Evolutionary conservation across 2,797 vertebrate genomes (phyloP), one percentile per base, ranked within the genome.

Genomic region (Ispidina picta): DNA sequence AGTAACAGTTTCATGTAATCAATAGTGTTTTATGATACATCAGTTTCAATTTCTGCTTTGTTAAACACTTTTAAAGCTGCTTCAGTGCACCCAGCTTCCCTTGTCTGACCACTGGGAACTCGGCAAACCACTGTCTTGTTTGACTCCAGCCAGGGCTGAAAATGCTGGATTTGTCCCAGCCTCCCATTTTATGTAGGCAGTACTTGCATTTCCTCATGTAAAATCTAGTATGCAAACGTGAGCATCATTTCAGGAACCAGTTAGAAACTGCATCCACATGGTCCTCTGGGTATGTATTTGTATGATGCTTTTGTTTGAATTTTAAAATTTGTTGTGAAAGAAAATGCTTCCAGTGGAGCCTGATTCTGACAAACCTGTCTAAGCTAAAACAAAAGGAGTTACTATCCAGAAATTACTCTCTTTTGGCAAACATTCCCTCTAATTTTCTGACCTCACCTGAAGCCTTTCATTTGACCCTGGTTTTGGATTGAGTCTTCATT

Each of bases 41-140:
- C 93, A 83, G 33, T 97, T 97, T 82, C 88, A 83, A 71, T 97
- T 97, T 97, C 94, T 96, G 94, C 90, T 86, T 95, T 95, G 78
- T 94, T 96, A 94, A 94, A 94, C 74, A 56, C 62, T 95, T 94
- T 83, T 80, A 85, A 95, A 91, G 59, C 72, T 90, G 33, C 73
- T 76, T 72, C 69, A 52, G 33, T 91, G 89, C 35, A 33, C 52
- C 66, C 54, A 73, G 48, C 33, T 92, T 86, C 71, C 51, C 17
- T 83, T 93, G 68, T 41, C 31, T 60, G 86, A 56, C 82, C 75
- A 15, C 75, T 76, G 72, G 86, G 68, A 94, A 21, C 37, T 83
- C 15, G 68, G 76, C 70, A 77, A 93, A 39, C 35, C 49, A 7
- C 43, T 59, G 31, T 19, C 60, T 92, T 81, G 56, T 65, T 71